A percentile compares a stretch with the other conserved stretches of the same genome.
phyloP scores from a whole-genome alignment of 2,797 vertebrate genomes.

The Hippopotamyrus pictus region DNA sequence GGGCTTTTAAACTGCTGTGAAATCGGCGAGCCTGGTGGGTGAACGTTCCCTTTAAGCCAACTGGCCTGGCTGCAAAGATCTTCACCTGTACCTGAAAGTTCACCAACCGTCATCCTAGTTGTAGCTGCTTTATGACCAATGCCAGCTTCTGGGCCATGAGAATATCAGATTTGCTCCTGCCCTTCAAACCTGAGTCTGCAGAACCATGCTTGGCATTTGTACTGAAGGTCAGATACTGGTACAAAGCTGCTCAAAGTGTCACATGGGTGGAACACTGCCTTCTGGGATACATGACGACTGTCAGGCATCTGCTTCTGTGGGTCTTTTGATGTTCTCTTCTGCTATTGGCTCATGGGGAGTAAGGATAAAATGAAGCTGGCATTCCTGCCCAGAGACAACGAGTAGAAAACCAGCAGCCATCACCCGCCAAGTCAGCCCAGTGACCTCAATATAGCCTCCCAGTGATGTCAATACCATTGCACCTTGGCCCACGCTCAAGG shows the following conservation, averaged over 20 bases:
- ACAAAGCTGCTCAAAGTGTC: background rate
- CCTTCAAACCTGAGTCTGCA: background rate
- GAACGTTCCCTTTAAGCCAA: background rate
- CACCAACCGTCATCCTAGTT: background rate
- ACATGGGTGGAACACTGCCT: background rate
- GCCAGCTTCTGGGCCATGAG: background rate
- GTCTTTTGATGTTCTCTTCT: background rate
- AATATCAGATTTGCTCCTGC: background rate
- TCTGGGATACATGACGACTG: background rate
- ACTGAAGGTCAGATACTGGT: background rate
- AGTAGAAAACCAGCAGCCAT: background rate
- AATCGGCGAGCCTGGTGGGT: background rate
- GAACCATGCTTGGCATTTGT: background rate
- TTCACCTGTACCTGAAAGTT: background rate
- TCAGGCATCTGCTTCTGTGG: background rate
- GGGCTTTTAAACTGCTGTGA: constrained; percentile 7
- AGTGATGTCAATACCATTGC: background rate
- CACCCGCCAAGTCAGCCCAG: background rate
- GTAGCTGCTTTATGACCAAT: background rate
- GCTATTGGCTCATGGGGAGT: background rate
- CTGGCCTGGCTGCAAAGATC: background rate
- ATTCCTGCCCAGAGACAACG: background rate
- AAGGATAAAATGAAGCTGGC: background rate
- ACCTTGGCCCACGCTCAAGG: background rate
- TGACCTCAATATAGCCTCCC: background rate